Evolutionary conservation across 2,888 invertebrate genomes (phyloP).

Genomic region (Andrena trimmerana): DNA sequence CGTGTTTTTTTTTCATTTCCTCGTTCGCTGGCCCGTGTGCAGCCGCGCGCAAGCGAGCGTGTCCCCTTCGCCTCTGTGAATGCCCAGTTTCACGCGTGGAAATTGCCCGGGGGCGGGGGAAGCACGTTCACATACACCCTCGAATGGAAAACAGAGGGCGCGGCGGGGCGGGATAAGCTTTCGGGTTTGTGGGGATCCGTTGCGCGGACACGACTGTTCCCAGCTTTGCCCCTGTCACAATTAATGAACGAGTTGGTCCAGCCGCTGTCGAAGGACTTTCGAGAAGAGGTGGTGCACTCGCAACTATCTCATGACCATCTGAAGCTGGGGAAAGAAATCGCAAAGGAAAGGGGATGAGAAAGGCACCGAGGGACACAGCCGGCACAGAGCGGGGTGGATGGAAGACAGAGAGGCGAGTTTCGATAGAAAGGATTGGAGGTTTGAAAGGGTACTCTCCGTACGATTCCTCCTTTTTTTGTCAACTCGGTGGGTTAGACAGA

Average conservation of each 20-base stretch:
- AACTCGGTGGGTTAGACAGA: slow-evolving; percentile 28
- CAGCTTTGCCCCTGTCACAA: slow-evolving; percentile 55
- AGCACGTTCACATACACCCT: neutral
- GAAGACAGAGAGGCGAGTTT: slow-evolving; percentile 7
- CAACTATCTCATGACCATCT: no score
- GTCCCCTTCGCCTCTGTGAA: neutral
- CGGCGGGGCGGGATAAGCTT: slow-evolving; percentile 47
- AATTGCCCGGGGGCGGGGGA: slow-evolving; percentile 22
- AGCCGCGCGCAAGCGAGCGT: neutral
- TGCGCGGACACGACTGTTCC: slow-evolving; percentile 51
- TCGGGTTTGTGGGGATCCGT: slow-evolving; percentile 34
- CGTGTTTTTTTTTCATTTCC: neutral
- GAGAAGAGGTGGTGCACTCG: neutral
- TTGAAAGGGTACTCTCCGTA: slow-evolving; percentile 1
- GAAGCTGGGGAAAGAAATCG: neutral
- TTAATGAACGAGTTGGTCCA: slow-evolving; percentile 58
- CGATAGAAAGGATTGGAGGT: neutral
- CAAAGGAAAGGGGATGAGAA: neutral
- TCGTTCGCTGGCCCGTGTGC: neutral
- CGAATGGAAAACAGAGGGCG: slow-evolving; percentile 31
- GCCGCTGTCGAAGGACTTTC: slow-evolving; percentile 36
- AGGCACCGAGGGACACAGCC: slow-evolving; percentile 1
- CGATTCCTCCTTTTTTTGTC: slow-evolving; percentile 2
- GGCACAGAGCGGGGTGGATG: no score
- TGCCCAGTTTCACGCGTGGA: slow-evolving; percentile 27